Percentiles rank a stretch among this genome's conserved stretches.
These are phyloP conservation scores for Coregonus suidteri DNA, from an alignment of 2,797 vertebrate genomes.

Conservation along the genomic window DNA sequence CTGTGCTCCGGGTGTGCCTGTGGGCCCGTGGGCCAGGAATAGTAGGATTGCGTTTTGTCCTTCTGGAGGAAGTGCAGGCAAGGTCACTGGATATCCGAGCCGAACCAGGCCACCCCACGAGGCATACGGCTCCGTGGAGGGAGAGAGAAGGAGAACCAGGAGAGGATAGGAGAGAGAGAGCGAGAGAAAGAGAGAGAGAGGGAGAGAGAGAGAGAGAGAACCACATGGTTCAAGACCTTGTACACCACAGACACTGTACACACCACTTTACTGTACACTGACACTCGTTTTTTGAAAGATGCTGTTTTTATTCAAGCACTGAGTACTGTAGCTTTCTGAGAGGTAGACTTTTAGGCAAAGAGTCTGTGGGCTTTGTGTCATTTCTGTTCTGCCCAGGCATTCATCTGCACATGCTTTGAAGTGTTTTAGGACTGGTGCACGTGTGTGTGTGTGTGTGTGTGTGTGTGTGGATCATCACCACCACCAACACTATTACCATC, in stretches of 20 bases:
- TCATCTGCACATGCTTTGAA: conserved; percentile 3
- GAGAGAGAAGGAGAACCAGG: neutral
- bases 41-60: neutral
- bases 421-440: neutral
- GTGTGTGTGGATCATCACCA: conserved; percentile 4
- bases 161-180: neutral
- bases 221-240: neutral
- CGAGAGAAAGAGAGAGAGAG: neutral
- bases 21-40: no score
- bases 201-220: neutral
- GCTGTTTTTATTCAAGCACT: conserved; percentile 1
- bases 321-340: conserved; percentile 1
- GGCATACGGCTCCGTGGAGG: neutral
- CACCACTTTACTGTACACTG: neutral
- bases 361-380: neutral
- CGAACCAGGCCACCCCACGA: no score
- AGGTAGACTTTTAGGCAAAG: neutral
- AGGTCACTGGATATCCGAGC: neutral
- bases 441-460: neutral
- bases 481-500: neutral
- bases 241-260: neutral
- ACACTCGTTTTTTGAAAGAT: neutral
- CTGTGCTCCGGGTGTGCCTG: neutral
- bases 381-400: neutral
- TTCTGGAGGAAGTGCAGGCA: neutral